A percentile compares a stretch with the other conserved stretches of the same genome.
Conservation (phyloP, 2,797 vertebrate species). For the Enteromius anoplus region DNA sequence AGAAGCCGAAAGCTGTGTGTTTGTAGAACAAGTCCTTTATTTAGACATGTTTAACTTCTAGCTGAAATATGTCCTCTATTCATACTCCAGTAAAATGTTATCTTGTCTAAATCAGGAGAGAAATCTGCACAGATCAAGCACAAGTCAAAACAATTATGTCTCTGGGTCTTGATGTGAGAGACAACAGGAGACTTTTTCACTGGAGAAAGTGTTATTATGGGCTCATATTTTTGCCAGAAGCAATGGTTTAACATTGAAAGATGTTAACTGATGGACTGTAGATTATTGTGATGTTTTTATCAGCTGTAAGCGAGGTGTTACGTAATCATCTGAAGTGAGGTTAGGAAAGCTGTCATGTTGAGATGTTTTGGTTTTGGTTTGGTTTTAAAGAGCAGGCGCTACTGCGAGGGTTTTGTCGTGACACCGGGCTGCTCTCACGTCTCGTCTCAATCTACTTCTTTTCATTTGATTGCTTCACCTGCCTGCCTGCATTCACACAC, state of each 20-base stretch:
- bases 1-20: not conserved
- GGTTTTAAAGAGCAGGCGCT: not conserved
- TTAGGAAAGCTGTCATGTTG: not conserved
- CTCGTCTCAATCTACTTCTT: not conserved
- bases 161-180: too few relatives aligned
- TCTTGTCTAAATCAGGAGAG: not conserved
- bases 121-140: not conserved
- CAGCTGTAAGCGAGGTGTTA: not conserved
- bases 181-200: not conserved
- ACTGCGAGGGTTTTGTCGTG: not conserved
- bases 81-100: not conserved
- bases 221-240: not conserved
- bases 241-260: not conserved
- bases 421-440: not conserved
- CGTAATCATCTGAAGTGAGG: not conserved
- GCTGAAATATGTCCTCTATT: not conserved
- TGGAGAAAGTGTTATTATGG: not conserved
- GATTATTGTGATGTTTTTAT: not conserved
- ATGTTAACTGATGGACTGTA: not conserved
- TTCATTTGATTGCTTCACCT: slow-evolving; percentile 11
- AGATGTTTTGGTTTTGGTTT: not conserved
- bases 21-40: not conserved
- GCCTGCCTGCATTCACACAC: not conserved
- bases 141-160: too few relatives aligned
- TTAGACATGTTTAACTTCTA: not conserved